phyloP scores from a whole-genome alignment of 92 coral and sea anemone genomes.

The Phenganax stokvisi region DNA sequence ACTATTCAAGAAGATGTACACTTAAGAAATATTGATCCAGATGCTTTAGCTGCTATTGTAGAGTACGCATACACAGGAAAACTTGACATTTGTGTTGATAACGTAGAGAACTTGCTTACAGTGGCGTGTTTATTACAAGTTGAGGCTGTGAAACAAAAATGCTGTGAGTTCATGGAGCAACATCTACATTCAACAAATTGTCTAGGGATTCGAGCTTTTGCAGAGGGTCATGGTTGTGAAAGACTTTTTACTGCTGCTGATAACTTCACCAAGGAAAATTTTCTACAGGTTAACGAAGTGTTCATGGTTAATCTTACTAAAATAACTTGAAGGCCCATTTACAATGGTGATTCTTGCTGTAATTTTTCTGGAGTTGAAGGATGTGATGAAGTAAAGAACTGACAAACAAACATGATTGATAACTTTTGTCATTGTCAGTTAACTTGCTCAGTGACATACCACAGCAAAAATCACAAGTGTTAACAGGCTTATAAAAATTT shows the following conservation, averaged over 20 bases:
- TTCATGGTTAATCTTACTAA: too few relatives aligned
- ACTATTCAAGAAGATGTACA: conserved; percentile 65
- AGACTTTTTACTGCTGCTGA: conserved; percentile 76
- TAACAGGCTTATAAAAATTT: too few relatives aligned
- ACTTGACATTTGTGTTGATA: conserved; percentile 86
- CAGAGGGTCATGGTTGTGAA: conserved; percentile 89
- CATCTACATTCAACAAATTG: conserved; percentile 95
- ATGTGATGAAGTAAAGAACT: too few relatives aligned
- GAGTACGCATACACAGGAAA: conserved; percentile 86
- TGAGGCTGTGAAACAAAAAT: conserved; percentile 80
- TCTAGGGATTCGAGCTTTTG: conserved; percentile 90
- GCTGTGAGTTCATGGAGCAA: conserved; percentile 93
- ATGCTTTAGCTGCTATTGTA: conserved; percentile 74
- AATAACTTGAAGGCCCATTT: too few relatives aligned
- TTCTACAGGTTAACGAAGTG: conserved; percentile 59
- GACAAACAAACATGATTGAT: too few relatives aligned
- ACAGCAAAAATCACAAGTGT: too few relatives aligned
- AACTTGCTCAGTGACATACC: too few relatives aligned
- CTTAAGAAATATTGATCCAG: conserved; percentile 82
- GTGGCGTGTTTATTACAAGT: conserved; percentile 91
- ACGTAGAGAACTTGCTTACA: conserved; percentile 80
- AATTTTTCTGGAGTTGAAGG: too few relatives aligned
- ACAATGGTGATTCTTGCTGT: too few relatives aligned
- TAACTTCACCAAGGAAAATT: conserved; percentile 81
- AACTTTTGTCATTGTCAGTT: too few relatives aligned